Evolutionary conservation across 1,140 invertebrate genomes (phyloP).

Genomic region (Cydia splendana): DNA sequence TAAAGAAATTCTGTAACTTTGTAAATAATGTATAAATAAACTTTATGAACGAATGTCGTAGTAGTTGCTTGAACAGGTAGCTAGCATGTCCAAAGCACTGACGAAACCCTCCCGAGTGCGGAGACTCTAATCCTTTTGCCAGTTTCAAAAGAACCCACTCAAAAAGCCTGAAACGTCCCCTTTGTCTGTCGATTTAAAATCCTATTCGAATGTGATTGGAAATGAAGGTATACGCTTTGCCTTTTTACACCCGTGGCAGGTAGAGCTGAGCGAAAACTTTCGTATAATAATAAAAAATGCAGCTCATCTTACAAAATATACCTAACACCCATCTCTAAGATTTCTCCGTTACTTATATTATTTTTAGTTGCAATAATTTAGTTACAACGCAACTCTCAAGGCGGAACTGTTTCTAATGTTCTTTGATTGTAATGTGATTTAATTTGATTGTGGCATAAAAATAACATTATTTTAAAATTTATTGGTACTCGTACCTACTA

Average conservation of each 20-base stretch:
- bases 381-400: too few species aligned
- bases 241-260: background rate
- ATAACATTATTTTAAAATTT: background rate
- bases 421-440: too few species aligned
- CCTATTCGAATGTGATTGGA: constrained; percentile 10
- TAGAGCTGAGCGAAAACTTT: background rate
- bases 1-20: background rate
- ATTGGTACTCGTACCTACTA: too few species aligned
- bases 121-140: background rate
- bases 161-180: constrained; percentile 7
- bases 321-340: too few species aligned
- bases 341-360: too few species aligned
- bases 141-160: background rate
- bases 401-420: too few species aligned
- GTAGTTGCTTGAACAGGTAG: background rate
- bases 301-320: too few species aligned
- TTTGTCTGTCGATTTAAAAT: constrained; percentile 10
- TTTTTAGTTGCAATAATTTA: too few species aligned
- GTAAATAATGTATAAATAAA: background rate
- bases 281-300: too few species aligned
- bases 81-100: background rate
- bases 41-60: background rate
- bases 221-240: constrained; percentile 2
- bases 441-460: too few species aligned
- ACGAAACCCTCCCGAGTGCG: background rate